Percentiles rank a stretch among this genome's conserved stretches.
Conservation (phyloP, 1,140 invertebrate species). For the Vanessa atalanta region DNA sequence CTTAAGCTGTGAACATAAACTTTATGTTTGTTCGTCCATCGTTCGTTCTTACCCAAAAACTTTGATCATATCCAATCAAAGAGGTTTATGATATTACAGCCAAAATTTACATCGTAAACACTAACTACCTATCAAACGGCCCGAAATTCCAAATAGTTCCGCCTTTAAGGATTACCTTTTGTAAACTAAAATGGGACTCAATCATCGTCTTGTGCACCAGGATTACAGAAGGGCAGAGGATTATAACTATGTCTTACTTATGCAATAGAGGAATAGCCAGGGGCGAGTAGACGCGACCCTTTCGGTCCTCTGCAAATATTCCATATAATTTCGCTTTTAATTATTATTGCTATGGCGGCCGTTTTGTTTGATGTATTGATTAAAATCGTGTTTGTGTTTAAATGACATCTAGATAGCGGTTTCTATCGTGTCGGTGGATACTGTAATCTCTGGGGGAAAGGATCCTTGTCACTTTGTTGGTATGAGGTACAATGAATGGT, state of each 20-base stretch:
- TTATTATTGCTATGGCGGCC: conserved; percentile 75
- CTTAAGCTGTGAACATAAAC: not conserved
- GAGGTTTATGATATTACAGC: conserved; percentile 78
- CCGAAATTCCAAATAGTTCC: conserved; percentile 68
- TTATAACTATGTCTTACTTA: conserved; percentile 76
- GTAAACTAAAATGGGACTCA: conserved; percentile 78
- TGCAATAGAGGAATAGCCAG: conserved; percentile 64
- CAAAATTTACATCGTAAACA: conserved; percentile 80
- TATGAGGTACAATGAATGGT: conserved; percentile 24
- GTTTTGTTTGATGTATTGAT: conserved; percentile 80
- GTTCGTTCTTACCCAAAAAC: conserved; percentile 39
- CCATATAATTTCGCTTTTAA: conserved; percentile 80
- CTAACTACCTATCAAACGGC: conserved; percentile 73
- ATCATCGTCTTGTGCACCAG: conserved; percentile 75
- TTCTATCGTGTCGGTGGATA: conserved; percentile 59
- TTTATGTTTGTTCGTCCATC: conserved; percentile 4
- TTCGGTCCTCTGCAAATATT: conserved; percentile 78
- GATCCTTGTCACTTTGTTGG: conserved; percentile 44
- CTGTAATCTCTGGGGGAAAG: conserved; percentile 55
- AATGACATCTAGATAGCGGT: conserved; percentile 63
- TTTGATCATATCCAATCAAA: conserved; percentile 68
- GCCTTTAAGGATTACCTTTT: conserved; percentile 78
- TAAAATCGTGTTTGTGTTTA: conserved; percentile 76
- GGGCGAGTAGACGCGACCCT: conserved; percentile 59
- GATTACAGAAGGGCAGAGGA: conserved; percentile 69